A percentile compares a stretch with the other conserved stretches of the same genome.
phyloP scores from a whole-genome alignment of 1,140 invertebrate species.

The Chlorops oryzae region DNA sequence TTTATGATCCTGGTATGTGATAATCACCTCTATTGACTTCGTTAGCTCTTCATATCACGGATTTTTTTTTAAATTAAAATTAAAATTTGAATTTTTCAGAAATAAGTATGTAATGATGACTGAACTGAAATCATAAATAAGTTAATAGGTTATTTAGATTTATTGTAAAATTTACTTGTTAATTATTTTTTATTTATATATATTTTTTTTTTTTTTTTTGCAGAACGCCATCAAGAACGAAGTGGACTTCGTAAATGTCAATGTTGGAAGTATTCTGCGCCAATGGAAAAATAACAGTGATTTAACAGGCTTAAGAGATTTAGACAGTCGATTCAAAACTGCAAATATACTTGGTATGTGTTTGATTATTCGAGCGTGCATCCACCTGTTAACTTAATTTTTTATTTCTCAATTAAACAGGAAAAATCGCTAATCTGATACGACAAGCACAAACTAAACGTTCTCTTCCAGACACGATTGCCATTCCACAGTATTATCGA shows the following conservation, averaged over 20 bases:
- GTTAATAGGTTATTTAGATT: too few relatives aligned
- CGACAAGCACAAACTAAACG: slow-evolving; percentile 31
- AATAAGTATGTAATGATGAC: too few relatives aligned
- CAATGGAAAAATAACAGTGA: slow-evolving; percentile 33
- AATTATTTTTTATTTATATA: neutral
- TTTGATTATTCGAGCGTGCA: neutral
- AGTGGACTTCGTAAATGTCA: slow-evolving; percentile 27
- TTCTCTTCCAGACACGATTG: slow-evolving; percentile 31
- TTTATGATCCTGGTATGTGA: too few relatives aligned
- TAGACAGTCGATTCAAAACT: slow-evolving; percentile 35
- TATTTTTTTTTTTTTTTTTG: neutral
- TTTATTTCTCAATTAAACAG: slow-evolving; percentile 16
- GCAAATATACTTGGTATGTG: slow-evolving; percentile 35
- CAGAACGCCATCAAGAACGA: slow-evolving; percentile 16
- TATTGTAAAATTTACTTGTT: too few relatives aligned
- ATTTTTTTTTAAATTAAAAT: too few relatives aligned
- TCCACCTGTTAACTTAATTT: neutral
- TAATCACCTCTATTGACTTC: too few relatives aligned
- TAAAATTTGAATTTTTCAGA: too few relatives aligned
- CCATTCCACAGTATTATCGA: slow-evolving; percentile 44
- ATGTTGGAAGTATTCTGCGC: slow-evolving; percentile 29
- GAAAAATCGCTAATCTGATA: slow-evolving; percentile 39
- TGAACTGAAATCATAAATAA: too few relatives aligned
- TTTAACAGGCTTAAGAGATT: slow-evolving; percentile 28
- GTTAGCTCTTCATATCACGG: too few relatives aligned